phyloP scores from a whole-genome alignment of 2,113 vertebrate genomes.

The Daubentonia madagascariensis region DNA sequence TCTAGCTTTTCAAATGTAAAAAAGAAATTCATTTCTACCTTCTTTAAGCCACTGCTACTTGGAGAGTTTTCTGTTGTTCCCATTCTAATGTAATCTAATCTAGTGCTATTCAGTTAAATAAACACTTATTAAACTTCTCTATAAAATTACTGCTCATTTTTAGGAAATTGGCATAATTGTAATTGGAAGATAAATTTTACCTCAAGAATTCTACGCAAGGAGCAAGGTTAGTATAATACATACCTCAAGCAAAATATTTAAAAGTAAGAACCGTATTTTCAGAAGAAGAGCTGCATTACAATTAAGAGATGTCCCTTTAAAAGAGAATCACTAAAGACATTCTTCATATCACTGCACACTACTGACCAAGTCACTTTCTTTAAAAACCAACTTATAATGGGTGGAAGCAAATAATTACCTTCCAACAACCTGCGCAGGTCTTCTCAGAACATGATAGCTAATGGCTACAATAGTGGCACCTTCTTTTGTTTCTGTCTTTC shows the following conservation, averaged over 20 bases:
- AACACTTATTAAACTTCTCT: neutral
- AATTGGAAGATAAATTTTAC: neutral
- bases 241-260: neutral
- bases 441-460: neutral
- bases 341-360: neutral
- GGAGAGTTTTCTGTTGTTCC: neutral
- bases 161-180: neutral
- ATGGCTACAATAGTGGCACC: neutral
- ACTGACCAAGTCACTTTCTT: neutral
- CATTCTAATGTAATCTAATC: neutral
- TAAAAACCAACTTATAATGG: neutral
- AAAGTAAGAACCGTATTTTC: neutral
- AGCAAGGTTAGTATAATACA: neutral
- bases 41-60: neutral
- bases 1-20: neutral
- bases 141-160: neutral
- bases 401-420: neutral
- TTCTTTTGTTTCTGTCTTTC: neutral
- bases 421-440: neutral
- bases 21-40: neutral
- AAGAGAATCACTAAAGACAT: neutral
- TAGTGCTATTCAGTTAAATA: neutral
- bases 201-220: neutral
- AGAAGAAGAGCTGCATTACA: neutral
- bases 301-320: neutral